Conservation (phyloP, 2,797 vertebrate species). For the Hephaestus fuliginosus region DNA sequence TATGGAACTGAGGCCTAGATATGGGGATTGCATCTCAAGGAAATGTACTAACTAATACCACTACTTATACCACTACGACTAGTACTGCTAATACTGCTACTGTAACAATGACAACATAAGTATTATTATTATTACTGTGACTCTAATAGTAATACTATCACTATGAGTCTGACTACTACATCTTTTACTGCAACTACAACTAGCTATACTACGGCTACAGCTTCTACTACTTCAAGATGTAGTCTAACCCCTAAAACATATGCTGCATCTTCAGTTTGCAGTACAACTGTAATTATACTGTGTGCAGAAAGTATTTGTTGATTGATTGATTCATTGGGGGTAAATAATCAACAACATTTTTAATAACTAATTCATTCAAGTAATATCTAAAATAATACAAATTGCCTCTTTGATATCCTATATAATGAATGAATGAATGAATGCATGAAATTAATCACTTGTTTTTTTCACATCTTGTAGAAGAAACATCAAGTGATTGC, state of each 20-base stretch:
- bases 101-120: not conserved
- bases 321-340: not conserved
- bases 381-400: not conserved
- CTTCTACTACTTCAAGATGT: not conserved
- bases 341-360: not conserved
- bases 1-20: not conserved
- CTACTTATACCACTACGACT: not conserved
- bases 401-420: too few relatives aligned
- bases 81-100: too few relatives aligned
- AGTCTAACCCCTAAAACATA: not conserved
- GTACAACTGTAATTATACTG: too few relatives aligned
- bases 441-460: not conserved
- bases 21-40: not conserved
- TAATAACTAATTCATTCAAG: too few relatives aligned
- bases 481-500: not conserved
- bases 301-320: not conserved
- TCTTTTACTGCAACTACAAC: not conserved
- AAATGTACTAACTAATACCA: not conserved
- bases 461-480: not conserved
- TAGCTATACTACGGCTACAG: not conserved
- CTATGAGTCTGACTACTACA: not conserved
- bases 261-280: not conserved
- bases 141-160: not conserved
- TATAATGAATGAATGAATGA: too few relatives aligned
- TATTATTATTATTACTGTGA: constrained; percentile 1